Evolutionary conservation across 2,113 vertebrate genomes (phyloP).

Genomic region (Zootoca vivipara): DNA sequence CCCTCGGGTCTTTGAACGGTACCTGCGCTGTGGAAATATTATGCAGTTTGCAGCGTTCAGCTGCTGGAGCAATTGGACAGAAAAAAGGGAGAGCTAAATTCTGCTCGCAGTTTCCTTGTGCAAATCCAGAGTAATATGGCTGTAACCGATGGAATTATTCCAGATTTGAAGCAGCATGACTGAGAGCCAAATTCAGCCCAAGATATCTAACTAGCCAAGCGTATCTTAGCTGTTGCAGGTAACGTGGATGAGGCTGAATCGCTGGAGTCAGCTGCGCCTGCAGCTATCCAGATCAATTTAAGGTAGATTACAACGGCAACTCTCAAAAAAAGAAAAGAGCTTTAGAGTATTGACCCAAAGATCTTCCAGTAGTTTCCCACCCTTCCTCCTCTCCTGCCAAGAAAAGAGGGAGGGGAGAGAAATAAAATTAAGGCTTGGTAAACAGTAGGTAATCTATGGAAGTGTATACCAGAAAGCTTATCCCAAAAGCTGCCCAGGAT

Average conservation of each 20-base stretch:
- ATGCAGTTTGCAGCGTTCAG: constrained; percentile 25
- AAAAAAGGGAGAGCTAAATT: not conserved
- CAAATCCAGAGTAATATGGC: constrained; percentile 12
- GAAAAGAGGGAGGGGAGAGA: not conserved
- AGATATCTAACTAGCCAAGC: constrained; percentile 20
- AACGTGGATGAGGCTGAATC: constrained; percentile 17
- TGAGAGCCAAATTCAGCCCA: constrained; percentile 26
- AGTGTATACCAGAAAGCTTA: constrained; percentile 36
- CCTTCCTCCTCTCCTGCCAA: not conserved
- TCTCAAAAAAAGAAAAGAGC: not conserved
- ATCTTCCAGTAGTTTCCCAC: not conserved
- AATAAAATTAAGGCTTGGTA: constrained; percentile 10
- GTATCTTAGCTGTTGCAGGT: constrained; percentile 24
- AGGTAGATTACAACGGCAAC: constrained; percentile 25
- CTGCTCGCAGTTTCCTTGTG: accelerated
- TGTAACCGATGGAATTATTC: not conserved
- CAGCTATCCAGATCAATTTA: constrained; percentile 28
- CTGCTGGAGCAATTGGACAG: not conserved
- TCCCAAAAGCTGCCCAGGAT: constrained; percentile 22
- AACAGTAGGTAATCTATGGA: constrained; percentile 31
- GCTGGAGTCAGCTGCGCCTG: constrained; percentile 16
- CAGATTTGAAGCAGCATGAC: constrained; percentile 44
- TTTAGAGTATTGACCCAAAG: not conserved
- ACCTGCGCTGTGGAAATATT: constrained; percentile 38
- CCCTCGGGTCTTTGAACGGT: constrained; percentile 28